Conservation (phyloP, 2,888 invertebrate genomes). For the Drosophila siamana region DNA sequence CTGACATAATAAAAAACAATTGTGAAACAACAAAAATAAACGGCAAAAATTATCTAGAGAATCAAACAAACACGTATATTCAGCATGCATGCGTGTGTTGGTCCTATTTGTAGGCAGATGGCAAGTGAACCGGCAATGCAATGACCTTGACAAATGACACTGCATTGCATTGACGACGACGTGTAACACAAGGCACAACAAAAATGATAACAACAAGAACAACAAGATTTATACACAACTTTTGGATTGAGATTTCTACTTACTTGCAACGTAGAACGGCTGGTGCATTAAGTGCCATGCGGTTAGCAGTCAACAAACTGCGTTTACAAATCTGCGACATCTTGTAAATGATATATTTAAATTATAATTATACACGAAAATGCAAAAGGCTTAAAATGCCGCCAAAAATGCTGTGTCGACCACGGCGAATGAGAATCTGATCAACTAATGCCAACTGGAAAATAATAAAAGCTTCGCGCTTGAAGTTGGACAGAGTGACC, state of each 20-base stretch:
- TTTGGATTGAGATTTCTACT: conserved; percentile 33
- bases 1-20: conserved; percentile 60
- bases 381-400: conserved; percentile 39
- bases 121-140: conserved; percentile 57
- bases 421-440: conserved; percentile 35
- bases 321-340: conserved; percentile 70
- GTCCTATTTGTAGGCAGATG: neutral
- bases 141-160: conserved; percentile 78
- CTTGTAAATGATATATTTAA: conserved; percentile 24
- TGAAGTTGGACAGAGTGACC: neutral
- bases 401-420: conserved; percentile 37
- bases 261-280: conserved; percentile 65
- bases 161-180: conserved; percentile 53
- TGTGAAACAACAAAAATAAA: conserved; percentile 21
- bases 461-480: conserved; percentile 20
- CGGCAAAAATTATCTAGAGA: conserved; percentile 27
- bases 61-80: conserved; percentile 19
- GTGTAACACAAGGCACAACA: conserved; percentile 37
- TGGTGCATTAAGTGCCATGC: conserved; percentile 51
- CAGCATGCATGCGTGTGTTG: neutral
- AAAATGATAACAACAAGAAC: conserved; percentile 17
- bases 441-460: conserved; percentile 41
- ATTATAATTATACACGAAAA: conserved; percentile 27
- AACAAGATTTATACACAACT: neutral
- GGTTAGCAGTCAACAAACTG: conserved; percentile 62